These are phyloP conservation scores for Oncorhynchus keta DNA, from an alignment of 2,113 vertebrate genomes.

Conservation along the genomic window DNA sequence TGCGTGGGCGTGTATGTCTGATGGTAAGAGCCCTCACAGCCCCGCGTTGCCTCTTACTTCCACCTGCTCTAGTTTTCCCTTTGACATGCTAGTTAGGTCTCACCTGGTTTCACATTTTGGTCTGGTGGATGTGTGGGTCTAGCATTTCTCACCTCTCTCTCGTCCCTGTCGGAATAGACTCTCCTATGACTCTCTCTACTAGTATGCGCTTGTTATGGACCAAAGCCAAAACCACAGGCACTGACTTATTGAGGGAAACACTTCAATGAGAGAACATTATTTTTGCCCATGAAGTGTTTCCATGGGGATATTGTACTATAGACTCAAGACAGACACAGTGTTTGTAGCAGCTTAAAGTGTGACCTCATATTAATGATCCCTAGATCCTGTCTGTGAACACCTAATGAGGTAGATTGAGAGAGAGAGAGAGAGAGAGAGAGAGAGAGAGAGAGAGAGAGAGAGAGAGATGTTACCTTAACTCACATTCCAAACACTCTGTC, in stretches of 20 bases:
- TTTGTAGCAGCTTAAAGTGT: neutral
- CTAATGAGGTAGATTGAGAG: too few species aligned
- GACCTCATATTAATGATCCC: conserved; percentile 8
- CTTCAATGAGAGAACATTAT: neutral
- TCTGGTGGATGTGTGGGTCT: neutral
- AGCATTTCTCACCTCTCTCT: neutral
- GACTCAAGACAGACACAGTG: conserved; percentile 13
- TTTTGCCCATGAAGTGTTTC: neutral
- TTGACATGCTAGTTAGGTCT: neutral
- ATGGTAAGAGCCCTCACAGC: conserved; percentile 19
- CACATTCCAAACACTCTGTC: too few species aligned
- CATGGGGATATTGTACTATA: neutral
- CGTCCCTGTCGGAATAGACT: neutral
- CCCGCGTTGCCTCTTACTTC: neutral
- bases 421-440: too few species aligned
- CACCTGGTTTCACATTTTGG: too few species aligned
- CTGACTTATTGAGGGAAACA: neutral
- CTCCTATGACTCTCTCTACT: neutral
- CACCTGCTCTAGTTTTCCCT: conserved; percentile 2
- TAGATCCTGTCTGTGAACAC: conserved; percentile 20
- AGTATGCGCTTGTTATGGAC: neutral
- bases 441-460: too few species aligned
- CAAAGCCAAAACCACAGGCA: neutral
- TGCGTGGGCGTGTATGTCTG: conserved; percentile 17
- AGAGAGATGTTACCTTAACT: too few species aligned